Base-by-base conservation (phyloP, 2,888 invertebrate species). In the Mechanitis mazaeus region DNA sequence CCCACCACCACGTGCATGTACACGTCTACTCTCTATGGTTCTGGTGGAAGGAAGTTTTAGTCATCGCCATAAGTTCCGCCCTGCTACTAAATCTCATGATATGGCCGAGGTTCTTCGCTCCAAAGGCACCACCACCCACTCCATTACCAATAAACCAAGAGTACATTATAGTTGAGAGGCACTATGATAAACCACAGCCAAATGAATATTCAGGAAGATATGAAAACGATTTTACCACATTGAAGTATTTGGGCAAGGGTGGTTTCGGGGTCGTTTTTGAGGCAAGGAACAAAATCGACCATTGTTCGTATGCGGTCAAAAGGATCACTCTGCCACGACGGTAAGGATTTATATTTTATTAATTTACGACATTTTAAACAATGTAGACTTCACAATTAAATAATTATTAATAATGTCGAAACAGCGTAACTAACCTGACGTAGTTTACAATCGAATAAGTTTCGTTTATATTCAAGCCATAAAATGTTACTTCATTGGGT, bases 191-290 rank as follows among this genome's bases (percentile, higher is more conserved):
- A 31, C 79, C 79, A n/a, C 61, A 72, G 0, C 68, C 78, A 2
- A 68, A 64, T 3, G 83, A 93, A 77, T 86, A 87, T 74, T 68
- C 94, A 85, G 68, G 89, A 1, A 93, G 98, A 55, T 98, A 96
- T 80, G 91, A 94, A 67, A 93, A 92, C 1, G 98, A 98, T 79
- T 98, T 98, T 83, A 94, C 95, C 55, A 93, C 95, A 35, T 86
- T 97, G 42, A 91, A 93, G 66, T 95, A 96, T 70, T 87, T 97
- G 20, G 97, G 97, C 0, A 93, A 93, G 71, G 99, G 99, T 31
- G 99, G 98, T 0, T 99, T 98, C 83, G 99, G 99, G 0, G 94
- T 98, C 2, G 99, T 99, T 0, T 98, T 98, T 80, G 96, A 98
- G 80, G 98, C 96, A 0, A 94, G 93, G 78, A 98, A 98, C 81